phyloP scores from a whole-genome alignment of 1,140 invertebrate genomes.

The Leucophenga varia region DNA sequence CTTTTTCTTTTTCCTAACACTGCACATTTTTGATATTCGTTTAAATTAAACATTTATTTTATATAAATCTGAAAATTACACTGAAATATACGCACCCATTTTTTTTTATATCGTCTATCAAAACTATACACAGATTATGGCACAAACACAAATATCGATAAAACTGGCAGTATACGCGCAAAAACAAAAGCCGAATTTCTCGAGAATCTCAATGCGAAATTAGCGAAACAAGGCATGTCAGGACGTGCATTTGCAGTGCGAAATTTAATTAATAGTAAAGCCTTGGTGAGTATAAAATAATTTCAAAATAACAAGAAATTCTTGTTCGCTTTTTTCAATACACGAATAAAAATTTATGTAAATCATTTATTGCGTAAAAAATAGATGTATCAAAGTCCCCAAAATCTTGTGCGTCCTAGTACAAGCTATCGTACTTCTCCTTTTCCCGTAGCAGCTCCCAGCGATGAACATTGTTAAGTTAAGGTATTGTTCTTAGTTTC shows the following conservation, averaged over 20 bases:
- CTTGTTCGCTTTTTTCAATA: neutral
- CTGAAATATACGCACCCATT: too few species aligned
- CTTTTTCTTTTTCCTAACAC: too few species aligned
- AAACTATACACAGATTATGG: constrained; percentile 43
- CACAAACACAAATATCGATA: constrained; percentile 55
- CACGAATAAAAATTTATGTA: neutral
- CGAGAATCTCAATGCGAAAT: constrained; percentile 74
- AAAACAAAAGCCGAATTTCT: constrained; percentile 65
- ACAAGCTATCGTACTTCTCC: constrained; percentile 46
- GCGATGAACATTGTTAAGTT: constrained; percentile 49
- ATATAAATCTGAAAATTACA: too few species aligned
- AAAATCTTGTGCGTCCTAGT: constrained; percentile 49
- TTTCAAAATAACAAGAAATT: neutral
- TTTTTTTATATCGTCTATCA: too few species aligned
- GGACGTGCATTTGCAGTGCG: constrained; percentile 60
- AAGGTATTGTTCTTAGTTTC: constrained; percentile 40
- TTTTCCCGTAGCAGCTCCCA: constrained; percentile 32
- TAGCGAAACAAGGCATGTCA: constrained; percentile 65
- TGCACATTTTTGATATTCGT: too few species aligned
- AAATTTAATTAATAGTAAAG: constrained; percentile 67
- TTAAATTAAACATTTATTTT: too few species aligned
- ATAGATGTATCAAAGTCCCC: constrained; percentile 53
- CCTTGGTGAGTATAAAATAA: constrained; percentile 59
- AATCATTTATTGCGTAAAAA: constrained; percentile 2
- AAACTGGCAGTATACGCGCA: constrained; percentile 55